Conservation (phyloP, 1,140 invertebrate species). For the Zaprionus ornatus region DNA sequence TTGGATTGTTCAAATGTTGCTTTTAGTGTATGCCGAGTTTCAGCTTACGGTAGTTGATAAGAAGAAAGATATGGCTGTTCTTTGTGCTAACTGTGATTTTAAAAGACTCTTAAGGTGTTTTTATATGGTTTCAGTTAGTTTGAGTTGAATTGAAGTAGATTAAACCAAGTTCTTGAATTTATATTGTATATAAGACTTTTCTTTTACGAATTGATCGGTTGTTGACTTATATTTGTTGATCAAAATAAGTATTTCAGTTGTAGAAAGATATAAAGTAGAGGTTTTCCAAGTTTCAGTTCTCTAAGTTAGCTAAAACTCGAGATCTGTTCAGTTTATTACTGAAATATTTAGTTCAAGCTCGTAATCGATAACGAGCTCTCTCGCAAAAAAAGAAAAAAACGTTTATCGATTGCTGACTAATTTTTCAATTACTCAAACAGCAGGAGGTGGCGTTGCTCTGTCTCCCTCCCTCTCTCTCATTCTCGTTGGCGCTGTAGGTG, state of each 20-base stretch:
- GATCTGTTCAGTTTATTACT: background rate
- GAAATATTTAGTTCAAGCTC: slow-evolving; percentile 1
- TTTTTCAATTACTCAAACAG: slow-evolving; percentile 32
- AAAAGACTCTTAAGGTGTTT: background rate
- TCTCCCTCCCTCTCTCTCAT: background rate
- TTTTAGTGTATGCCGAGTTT: background rate
- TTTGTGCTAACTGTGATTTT: background rate
- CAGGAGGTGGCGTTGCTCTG: slow-evolving; percentile 13
- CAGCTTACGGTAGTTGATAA: background rate
- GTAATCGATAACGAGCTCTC: slow-evolving; percentile 9
- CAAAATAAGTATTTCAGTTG: background rate
- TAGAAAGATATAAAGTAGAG: background rate
- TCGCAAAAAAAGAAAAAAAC: background rate
- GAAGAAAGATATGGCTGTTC: background rate
- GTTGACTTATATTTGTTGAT: background rate
- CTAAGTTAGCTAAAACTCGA: background rate
- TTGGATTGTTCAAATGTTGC: background rate
- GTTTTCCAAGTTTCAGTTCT: background rate
- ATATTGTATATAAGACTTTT: background rate
- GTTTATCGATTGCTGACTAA: slow-evolving; percentile 11
- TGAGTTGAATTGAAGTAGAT: background rate
- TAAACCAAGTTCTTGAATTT: background rate
- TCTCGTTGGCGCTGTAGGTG: background rate
- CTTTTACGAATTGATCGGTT: background rate
- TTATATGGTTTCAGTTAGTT: no score